Evolutionary conservation across 2,888 invertebrate genomes (phyloP), one percentile per base, ranked within the genome.

Genomic region (Galeruca laticollis): DNA sequence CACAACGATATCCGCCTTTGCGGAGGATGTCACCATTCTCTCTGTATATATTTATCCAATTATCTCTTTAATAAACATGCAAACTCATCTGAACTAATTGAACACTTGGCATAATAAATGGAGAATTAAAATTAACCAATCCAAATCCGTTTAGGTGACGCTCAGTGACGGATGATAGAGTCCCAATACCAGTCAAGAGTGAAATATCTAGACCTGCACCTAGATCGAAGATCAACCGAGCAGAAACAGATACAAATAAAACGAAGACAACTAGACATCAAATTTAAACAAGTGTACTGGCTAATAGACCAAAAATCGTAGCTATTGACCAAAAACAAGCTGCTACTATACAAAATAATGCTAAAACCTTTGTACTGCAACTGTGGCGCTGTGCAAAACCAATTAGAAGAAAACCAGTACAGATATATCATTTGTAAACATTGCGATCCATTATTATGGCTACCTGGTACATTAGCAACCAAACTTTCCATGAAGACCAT

Each of bases 51-150:
- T n/a, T n/a, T n/a, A n/a, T n/a, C n/a, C n/a, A n/a, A n/a, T n/a
- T n/a, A n/a, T n/a, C n/a, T n/a, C n/a, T 37, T 37, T 11, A 37
- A 37, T 37, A 11, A 37, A 37, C 37, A 37, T 37, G 37, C 37
- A 37, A 37, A 37, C 37, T 37, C 37, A 37, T 37, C 37, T 37
- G 37, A 37, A 37, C 37, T 37, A 37, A 37, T 37, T 37, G 37
- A 37, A 37, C 11, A 11, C 37, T 11, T 37, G 37, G 37, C 11
- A 37, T 37, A 37, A 37, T 9, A 37, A 9, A 37, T 37, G 37
- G 37, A 37, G 37, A 11, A 37, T 37, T 6, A 37, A 37, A 37
- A 37, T 37, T 11, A 37, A 37, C 37, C 6, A 37, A 37, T 37
- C 37, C 37, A 37, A 37, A 37, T 37, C 37, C 37, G 37, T 11